Evolutionary conservation across 2,113 vertebrate genomes (phyloP), one percentile per base, ranked within the genome.

Genomic region (Poicephalus gulielmi): DNA sequence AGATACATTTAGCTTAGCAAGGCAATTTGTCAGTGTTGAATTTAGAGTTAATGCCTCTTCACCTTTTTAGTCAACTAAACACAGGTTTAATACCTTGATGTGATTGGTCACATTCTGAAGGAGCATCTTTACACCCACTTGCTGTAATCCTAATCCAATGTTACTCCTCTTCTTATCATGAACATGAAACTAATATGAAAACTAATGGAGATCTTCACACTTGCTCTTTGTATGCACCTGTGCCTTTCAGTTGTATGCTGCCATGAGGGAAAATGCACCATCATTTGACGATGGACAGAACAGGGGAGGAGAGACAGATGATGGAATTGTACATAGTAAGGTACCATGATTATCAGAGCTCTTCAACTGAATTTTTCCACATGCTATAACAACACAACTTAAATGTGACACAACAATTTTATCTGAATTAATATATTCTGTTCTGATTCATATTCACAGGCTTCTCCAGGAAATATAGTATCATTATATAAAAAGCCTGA

Each of bases 321-420:
- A 99, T 57, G 98, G 98, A 57, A 97, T 98, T 39, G 97, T 99
- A 30, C 98, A 98, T 86, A 99, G 98, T 92, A 99, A 98, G 99
- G 99, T 99, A 98, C 39, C 13, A 15, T 77, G 20, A 33, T 24
- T 28, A n/a, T 53, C 35, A 20, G 22, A 83, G 33, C 66, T 67
- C 25, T 52, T 78, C 8, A 18, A 19, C 6, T 84, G 30, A 35
- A 59, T 63, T 74, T 83, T 88, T 46, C n/a, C 12, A 17, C 4
- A 1, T 25, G 13, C 35, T 66, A 7, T 82, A 86, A 69, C 18
- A 64, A 63, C 28, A 57, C 13, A 25, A n/a, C 80, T 79, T 77
- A 52, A 78, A 74, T n/a, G 19, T 6, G 8, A 68, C 22, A 43
- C 16, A n/a, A 59, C 9, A 37, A 8, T 62, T 90, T 47, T 50